Percentiles rank a stretch among this genome's conserved stretches.
phyloP scores from a whole-genome alignment of 2,113 vertebrate genomes.

The Rhinolophus ferrumequinum region DNA sequence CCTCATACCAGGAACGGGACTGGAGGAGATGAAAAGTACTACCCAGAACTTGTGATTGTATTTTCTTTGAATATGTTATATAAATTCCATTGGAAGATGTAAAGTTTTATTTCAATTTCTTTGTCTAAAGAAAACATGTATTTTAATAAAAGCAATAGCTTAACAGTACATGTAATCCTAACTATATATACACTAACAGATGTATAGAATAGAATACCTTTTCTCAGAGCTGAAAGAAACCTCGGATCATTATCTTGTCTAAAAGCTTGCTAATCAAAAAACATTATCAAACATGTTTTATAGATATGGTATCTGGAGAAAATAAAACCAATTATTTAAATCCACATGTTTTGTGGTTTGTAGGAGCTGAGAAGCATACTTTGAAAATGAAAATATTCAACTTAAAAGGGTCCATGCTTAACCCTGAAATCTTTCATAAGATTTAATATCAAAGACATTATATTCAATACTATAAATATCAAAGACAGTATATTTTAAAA shows the following conservation, averaged over 20 bases:
- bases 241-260: background rate
- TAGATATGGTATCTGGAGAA: background rate
- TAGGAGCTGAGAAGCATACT: constrained; percentile 13
- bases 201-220: background rate
- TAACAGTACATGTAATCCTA: background rate
- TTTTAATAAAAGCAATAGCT: constrained; percentile 43
- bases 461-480: constrained; percentile 29
- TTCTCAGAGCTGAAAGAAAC: background rate
- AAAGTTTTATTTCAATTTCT: background rate
- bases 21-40: background rate
- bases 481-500: background rate
- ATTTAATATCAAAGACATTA: background rate
- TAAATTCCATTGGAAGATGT: background rate
- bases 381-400: constrained; percentile 55
- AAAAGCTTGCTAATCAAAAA: background rate
- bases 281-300: background rate
- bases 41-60: background rate
- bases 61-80: constrained; percentile 29
- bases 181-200: background rate
- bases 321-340: constrained; percentile 50
- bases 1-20: background rate
- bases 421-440: constrained; percentile 23
- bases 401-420: constrained; percentile 12
- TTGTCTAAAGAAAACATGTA: background rate
- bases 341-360: constrained; percentile 56